phyloP scores from a whole-genome alignment of 2,888 invertebrate genomes.

The Epistrophe eligans region DNA sequence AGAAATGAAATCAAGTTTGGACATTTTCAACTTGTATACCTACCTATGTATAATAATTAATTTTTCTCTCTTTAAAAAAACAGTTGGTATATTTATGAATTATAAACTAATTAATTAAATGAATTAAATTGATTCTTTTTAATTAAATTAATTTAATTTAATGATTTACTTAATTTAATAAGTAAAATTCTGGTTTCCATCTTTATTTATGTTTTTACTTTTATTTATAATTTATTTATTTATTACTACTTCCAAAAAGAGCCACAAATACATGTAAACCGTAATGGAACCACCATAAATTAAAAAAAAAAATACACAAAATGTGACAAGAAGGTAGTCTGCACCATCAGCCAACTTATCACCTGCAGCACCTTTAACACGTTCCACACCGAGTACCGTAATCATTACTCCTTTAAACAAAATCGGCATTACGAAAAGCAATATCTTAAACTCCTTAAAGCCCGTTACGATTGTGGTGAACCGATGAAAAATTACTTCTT shows the following conservation, averaged over 20 bases:
- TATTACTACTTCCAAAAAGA: background rate
- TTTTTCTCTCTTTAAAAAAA: too few relatives aligned
- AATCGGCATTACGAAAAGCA: constrained; percentile 58
- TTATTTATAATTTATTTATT: background rate
- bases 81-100: too few relatives aligned
- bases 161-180: too few relatives aligned
- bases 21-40: too few relatives aligned
- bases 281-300: background rate
- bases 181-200: too few relatives aligned
- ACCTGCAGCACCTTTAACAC: constrained; percentile 53
- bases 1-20: too few relatives aligned
- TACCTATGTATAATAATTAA: too few relatives aligned
- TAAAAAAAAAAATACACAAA: background rate
- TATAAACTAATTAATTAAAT: too few relatives aligned
- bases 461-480: constrained; percentile 41
- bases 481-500: constrained; percentile 64
- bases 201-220: background rate
- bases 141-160: too few relatives aligned
- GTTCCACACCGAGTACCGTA: constrained; percentile 30
- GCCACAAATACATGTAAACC: too few relatives aligned
- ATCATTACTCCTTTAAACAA: constrained; percentile 48
- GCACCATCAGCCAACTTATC: constrained; percentile 16
- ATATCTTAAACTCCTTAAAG: constrained; percentile 54
- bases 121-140: too few relatives aligned
- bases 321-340: constrained; percentile 2